Evolutionary conservation across 1,140 invertebrate genomes (phyloP).

Genomic region (Macrotrachela quadricornifera): DNA sequence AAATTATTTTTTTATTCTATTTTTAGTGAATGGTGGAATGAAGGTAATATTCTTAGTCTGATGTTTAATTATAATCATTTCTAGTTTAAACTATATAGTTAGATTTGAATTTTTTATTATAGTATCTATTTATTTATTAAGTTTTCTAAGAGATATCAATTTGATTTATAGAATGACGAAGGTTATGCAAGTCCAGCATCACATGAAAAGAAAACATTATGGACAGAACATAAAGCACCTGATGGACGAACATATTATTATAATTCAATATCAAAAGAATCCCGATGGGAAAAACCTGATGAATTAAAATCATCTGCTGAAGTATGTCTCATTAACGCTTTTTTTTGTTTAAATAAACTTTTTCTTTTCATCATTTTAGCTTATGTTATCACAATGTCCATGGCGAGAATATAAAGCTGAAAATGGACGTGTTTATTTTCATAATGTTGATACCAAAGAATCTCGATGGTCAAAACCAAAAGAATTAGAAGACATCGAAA

Average conservation of each 20-base stretch:
- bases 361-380: background rate
- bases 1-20: too few relatives aligned
- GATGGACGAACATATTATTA: slow-evolving; percentile 89
- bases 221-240: slow-evolving; percentile 86
- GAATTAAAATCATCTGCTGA: slow-evolving; percentile 50
- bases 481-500: slow-evolving; percentile 63
- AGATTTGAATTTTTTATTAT: too few relatives aligned
- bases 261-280: slow-evolving; percentile 74
- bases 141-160: too few relatives aligned
- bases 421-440: slow-evolving; percentile 78
- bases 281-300: slow-evolving; percentile 91
- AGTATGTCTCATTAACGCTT: background rate
- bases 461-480: slow-evolving; percentile 79
- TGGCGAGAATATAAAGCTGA: slow-evolving; percentile 98
- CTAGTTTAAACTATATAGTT: too few relatives aligned
- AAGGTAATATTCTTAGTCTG: too few relatives aligned
- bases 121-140: too few relatives aligned
- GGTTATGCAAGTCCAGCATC: too few relatives aligned
- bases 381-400: slow-evolving; percentile 54
- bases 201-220: slow-evolving; percentile 21
- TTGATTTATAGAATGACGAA: too few relatives aligned
- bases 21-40: too few relatives aligned
- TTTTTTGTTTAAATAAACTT: background rate
- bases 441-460: slow-evolving; percentile 83
- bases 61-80: too few relatives aligned